A percentile compares a stretch with the other conserved stretches of the same genome.
These are phyloP conservation scores for Digitonthophagus gazella DNA, from an alignment of 2,888 invertebrate species.

Conservation along the genomic window DNA sequence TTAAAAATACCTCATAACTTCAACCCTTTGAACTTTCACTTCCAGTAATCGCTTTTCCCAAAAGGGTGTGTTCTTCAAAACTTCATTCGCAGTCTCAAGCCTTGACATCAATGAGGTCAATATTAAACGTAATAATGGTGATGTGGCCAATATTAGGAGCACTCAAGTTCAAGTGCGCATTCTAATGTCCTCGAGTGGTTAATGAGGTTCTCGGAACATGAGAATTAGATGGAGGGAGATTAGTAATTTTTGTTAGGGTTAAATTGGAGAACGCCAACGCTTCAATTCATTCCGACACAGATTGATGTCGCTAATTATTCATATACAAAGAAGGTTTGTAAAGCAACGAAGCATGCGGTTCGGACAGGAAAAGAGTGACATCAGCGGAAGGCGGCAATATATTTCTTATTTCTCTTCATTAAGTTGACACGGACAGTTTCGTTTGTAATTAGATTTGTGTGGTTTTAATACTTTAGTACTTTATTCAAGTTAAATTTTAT, in stretches of 20 bases:
- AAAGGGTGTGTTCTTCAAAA: neutral
- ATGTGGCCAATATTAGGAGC: neutral
- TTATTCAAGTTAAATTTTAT: neutral
- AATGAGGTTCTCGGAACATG: neutral
- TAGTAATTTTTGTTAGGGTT: neutral
- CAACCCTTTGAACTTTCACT: neutral
- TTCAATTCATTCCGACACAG: neutral
- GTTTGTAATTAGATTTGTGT: neutral
- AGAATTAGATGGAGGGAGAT: neutral
- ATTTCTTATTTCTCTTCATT: neutral
- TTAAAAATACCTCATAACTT: neutral
- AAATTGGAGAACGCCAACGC: neutral
- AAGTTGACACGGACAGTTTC: neutral
- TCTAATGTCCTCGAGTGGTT: neutral
- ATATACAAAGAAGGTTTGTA: neutral
- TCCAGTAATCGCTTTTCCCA: neutral
- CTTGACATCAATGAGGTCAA: neutral
- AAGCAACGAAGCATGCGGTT: neutral
- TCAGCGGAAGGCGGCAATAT: neutral
- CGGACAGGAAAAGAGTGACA: neutral
- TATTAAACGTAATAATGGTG: neutral
- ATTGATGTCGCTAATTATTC: neutral
- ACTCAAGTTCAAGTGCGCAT: neutral
- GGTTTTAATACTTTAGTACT: neutral
- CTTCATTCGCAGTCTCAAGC: neutral